phyloP scores from a whole-genome alignment of 2,888 invertebrate species.

The Drosophila siamana region DNA sequence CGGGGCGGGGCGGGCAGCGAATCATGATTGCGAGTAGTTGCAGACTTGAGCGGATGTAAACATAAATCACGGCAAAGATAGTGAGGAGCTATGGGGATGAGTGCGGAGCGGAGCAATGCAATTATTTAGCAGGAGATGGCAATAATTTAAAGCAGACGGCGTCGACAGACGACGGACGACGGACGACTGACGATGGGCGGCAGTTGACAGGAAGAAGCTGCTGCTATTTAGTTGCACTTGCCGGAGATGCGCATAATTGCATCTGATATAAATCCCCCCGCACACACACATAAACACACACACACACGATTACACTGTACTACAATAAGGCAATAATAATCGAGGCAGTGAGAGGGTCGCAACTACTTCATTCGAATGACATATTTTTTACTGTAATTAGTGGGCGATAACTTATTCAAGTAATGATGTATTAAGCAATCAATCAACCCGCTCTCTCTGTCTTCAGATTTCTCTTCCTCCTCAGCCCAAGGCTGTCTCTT shows the following conservation, averaged over 20 bases:
- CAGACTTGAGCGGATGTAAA: constrained; percentile 71
- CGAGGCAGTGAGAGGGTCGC: not conserved
- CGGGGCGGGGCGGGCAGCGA: constrained; percentile 12
- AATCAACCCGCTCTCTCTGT: not conserved
- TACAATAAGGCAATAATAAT: too few species aligned
- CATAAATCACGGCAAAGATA: constrained; percentile 70
- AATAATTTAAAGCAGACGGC: constrained; percentile 51
- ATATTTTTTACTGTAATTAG: not conserved
- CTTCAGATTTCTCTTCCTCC: not conserved
- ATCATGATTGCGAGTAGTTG: constrained; percentile 73
- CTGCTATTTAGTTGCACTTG: constrained; percentile 70
- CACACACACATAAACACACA: constrained; percentile 5
- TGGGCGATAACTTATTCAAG: not conserved
- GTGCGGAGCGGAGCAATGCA: constrained; percentile 52
- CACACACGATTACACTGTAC: too few species aligned
- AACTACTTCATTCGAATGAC: not conserved
- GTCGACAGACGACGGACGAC: constrained; percentile 8
- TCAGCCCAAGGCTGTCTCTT: too few species aligned
- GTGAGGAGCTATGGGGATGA: not conserved
- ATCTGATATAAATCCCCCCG: constrained; percentile 53
- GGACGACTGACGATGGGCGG: constrained; percentile 11
- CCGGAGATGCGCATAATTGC: constrained; percentile 81
- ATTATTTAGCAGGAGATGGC: constrained; percentile 73
- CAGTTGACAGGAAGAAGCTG: constrained; percentile 79
- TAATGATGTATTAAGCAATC: not conserved